These are phyloP conservation scores for Drosophila demipolita DNA, from an alignment of 2,888 invertebrate genomes.

Conservation along the genomic window DNA sequence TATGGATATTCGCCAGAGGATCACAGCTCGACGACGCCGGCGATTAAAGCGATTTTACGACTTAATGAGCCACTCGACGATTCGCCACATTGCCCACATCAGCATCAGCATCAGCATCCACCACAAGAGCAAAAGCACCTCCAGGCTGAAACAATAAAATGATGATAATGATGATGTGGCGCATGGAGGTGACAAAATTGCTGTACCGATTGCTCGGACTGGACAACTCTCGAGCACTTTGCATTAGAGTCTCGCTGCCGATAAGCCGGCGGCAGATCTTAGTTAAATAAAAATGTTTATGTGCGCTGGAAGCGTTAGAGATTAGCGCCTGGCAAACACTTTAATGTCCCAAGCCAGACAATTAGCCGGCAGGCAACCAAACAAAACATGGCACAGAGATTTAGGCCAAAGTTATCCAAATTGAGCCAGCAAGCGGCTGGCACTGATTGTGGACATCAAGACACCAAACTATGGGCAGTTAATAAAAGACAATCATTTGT, in stretches of 20 bases:
- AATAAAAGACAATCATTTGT: not conserved
- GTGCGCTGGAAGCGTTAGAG: slow-evolving; percentile 56
- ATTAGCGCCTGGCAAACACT: slow-evolving; percentile 47
- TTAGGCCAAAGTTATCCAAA: slow-evolving; percentile 15
- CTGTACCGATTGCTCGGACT: slow-evolving; percentile 55
- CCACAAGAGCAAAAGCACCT: not conserved
- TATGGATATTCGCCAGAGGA: slow-evolving; percentile 76
- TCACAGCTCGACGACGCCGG: slow-evolving; percentile 40
- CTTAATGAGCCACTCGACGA: slow-evolving; percentile 79
- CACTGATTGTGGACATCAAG: slow-evolving; percentile 12
- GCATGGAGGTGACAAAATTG: slow-evolving; percentile 75
- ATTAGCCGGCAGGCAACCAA: slow-evolving; percentile 40
- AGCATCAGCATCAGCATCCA: not conserved
- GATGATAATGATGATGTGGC: slow-evolving; percentile 74
- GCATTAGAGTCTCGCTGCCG: slow-evolving; percentile 24
- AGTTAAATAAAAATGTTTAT: slow-evolving; percentile 63
- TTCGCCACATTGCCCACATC: slow-evolving; percentile 65
- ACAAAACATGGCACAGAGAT: slow-evolving; percentile 12
- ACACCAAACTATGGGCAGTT: not conserved
- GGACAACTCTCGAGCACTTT: slow-evolving; percentile 22
- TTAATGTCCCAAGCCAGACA: slow-evolving; percentile 52
- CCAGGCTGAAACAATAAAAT: slow-evolving; percentile 66
- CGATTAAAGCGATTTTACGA: slow-evolving; percentile 78
- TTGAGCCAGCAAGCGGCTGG: slow-evolving; percentile 7
- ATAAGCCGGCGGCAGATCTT: slow-evolving; percentile 52